phyloP scores from a whole-genome alignment of 2,113 vertebrate genomes.

The Rhinoptilus africanus region DNA sequence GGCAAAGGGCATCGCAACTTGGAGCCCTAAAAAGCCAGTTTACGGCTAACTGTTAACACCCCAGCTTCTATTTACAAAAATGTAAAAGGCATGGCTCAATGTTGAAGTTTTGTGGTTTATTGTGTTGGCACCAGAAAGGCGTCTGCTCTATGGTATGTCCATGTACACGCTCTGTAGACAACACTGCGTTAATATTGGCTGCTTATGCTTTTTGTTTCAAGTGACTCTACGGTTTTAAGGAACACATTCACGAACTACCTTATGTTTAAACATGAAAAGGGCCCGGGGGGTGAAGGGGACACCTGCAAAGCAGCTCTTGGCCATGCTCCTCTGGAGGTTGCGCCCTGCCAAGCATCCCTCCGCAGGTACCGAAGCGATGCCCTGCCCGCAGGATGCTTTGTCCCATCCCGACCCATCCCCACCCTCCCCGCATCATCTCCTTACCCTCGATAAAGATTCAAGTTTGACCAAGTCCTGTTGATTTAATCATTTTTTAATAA shows the following conservation, averaged over 20 bases:
- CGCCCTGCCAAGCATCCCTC: not conserved
- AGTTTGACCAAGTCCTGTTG: conserved; percentile 71
- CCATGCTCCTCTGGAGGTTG: not conserved
- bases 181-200: conserved; percentile 43
- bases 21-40: not conserved
- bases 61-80: conserved; percentile 11
- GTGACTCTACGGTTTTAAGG: conserved; percentile 45
- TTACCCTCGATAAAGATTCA: conserved; percentile 37
- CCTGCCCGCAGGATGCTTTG: not conserved
- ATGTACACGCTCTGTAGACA: conserved; percentile 49
- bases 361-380: fast-evolving
- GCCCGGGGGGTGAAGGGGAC: not conserved
- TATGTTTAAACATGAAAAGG: conserved; percentile 59
- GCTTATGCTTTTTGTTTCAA: conserved; percentile 46
- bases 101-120: conserved; percentile 66
- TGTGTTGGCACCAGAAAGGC: conserved; percentile 70
- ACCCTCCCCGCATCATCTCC: not conserved
- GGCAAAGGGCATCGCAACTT: fast-evolving
- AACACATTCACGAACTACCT: conserved; percentile 70
- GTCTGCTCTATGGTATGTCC: conserved; percentile 49
- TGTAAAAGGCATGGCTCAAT: conserved; percentile 54
- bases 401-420: not conserved
- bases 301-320: not conserved
- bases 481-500: conserved; percentile 67
- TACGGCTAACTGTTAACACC: not conserved